A percentile compares a stretch with the other conserved stretches of the same genome.
Conservation (phyloP, 2,888 invertebrate genomes). For the Odontocerum albicorne region DNA sequence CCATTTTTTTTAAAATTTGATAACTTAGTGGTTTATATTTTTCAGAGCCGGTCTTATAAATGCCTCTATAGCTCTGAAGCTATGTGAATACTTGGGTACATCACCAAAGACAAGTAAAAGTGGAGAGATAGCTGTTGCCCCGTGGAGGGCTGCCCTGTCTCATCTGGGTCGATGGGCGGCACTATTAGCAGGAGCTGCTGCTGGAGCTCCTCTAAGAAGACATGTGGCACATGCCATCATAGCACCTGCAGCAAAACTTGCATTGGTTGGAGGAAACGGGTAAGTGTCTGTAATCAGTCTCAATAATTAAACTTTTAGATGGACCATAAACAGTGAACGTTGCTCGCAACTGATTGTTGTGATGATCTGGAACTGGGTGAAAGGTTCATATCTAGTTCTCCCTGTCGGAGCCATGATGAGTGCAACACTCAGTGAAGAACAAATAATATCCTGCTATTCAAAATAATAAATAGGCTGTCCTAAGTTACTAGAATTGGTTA, state of each 20-base stretch:
- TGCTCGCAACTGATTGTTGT: no score
- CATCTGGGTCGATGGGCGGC: slow-evolving; percentile 75
- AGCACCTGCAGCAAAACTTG: slow-evolving; percentile 19
- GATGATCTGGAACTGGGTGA: no score
- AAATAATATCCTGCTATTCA: no score
- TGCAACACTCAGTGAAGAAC: no score
- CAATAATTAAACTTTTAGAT: no score
- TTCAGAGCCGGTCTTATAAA: slow-evolving; percentile 64
- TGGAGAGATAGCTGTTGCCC: slow-evolving; percentile 76
- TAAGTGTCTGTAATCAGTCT: neutral
- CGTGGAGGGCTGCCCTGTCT: slow-evolving; percentile 78
- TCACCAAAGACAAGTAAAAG: no score
- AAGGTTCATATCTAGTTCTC: no score
- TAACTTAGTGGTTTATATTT: neutral
- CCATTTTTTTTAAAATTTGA: neutral
- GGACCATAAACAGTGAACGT: no score
- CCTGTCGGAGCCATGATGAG: no score
- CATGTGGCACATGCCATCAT: slow-evolving; percentile 41
- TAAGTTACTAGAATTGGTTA: no score
- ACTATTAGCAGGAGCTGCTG: slow-evolving; percentile 65
- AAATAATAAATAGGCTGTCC: no score
- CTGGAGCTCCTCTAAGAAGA: slow-evolving; percentile 62
- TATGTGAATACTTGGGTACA: slow-evolving; percentile 67
- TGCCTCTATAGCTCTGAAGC: slow-evolving; percentile 64
- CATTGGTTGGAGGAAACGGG: slow-evolving; percentile 4